A percentile compares a stretch with the other conserved stretches of the same genome.
Conservation (phyloP, 2,888 invertebrate genomes). For the Drosophila neotestacea region DNA sequence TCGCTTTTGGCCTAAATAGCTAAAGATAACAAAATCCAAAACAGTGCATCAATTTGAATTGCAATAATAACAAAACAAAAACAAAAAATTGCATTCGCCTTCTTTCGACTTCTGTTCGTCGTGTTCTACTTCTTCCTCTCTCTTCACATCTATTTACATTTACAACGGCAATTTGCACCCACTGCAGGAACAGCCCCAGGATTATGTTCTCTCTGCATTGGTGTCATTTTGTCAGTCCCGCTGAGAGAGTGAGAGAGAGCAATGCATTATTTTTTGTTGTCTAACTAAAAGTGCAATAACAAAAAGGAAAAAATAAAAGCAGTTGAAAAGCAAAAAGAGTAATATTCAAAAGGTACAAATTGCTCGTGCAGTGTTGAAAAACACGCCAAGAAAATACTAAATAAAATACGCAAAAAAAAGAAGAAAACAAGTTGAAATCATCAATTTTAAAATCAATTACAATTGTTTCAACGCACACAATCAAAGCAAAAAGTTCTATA, state of each 20-base stretch:
- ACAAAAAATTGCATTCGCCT: conserved; percentile 54
- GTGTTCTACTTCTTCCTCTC: conserved; percentile 1
- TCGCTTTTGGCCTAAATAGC: conserved; percentile 49
- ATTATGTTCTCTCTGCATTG: conserved; percentile 84
- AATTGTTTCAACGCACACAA: conserved; percentile 43
- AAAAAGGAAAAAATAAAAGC: not conserved
- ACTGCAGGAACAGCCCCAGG: conserved; percentile 84
- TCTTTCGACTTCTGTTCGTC: conserved; percentile 12
- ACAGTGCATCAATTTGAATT: conserved; percentile 10
- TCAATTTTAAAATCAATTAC: conserved; percentile 26
- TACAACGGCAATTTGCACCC: conserved; percentile 43
- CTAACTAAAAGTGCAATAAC: conserved; percentile 26
- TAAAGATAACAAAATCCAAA: conserved; percentile 23
- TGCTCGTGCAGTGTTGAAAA: conserved; percentile 10
- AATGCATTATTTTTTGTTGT: conserved; percentile 43
- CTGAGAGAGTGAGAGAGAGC: conserved; percentile 23
- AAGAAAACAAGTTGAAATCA: conserved; percentile 26
- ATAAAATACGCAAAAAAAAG: conserved; percentile 17
- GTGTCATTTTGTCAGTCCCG: conserved; percentile 43
- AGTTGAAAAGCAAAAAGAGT: conserved; percentile 1
- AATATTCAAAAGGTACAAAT: not conserved
- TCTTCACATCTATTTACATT: not conserved
- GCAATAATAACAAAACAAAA: conserved; percentile 31
- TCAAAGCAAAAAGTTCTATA: conserved; percentile 37
- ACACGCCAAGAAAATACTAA: conserved; percentile 6